Evolutionary conservation across 2,797 vertebrate genomes (phyloP).

Genomic region (Malurus splendens): DNA sequence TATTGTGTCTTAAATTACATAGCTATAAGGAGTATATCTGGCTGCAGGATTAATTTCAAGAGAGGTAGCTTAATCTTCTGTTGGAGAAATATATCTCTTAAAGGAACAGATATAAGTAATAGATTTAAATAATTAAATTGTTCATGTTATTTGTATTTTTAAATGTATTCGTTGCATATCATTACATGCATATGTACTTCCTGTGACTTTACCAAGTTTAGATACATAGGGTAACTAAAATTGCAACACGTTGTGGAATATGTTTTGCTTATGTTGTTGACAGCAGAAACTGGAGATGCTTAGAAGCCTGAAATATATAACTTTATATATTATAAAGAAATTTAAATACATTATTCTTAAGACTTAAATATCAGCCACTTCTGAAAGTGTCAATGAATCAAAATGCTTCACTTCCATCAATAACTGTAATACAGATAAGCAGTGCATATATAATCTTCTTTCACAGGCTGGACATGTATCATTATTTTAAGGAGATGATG

Average conservation of each 20-base stretch:
- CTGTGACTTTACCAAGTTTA: neutral
- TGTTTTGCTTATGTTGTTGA: neutral
- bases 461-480: neutral
- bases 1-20: constrained; percentile 18
- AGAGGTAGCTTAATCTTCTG: neutral
- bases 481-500: neutral
- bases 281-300: neutral
- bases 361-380: neutral
- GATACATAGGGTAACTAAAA: neutral
- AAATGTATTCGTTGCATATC: neutral
- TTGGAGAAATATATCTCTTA: neutral
- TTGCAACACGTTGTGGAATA: neutral
- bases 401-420: neutral
- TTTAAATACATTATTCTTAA: neutral
- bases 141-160: neutral
- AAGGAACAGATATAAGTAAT: neutral
- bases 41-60: constrained; percentile 5
- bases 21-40: neutral
- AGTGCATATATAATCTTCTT: neutral
- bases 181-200: neutral
- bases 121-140: neutral
- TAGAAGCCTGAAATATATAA: neutral
- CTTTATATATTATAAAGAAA: neutral
- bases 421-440: neutral
- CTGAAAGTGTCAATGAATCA: neutral